Evolutionary conservation across 1,140 invertebrate species (phyloP).

Genomic region (Helicorthomorpha holstii): DNA sequence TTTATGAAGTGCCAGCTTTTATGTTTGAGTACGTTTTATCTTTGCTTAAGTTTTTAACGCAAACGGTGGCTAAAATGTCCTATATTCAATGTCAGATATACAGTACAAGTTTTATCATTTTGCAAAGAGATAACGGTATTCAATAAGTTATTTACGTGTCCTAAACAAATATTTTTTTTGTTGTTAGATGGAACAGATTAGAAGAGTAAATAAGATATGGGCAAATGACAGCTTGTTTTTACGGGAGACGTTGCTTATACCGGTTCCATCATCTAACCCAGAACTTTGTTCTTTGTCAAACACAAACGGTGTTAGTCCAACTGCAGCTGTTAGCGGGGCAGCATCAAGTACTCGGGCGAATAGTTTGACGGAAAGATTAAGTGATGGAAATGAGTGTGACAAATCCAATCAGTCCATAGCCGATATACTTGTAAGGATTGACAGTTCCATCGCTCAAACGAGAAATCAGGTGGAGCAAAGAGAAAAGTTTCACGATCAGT

Average conservation of each 20-base stretch:
- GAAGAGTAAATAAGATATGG: conserved; percentile 68
- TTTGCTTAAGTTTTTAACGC: no score
- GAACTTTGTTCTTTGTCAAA: not conserved
- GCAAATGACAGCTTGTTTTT: conserved; percentile 76
- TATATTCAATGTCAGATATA: not conserved
- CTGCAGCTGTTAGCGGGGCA: not conserved
- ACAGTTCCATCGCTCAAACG: conserved; percentile 64
- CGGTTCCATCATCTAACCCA: conserved; percentile 29
- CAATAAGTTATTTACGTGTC: no score
- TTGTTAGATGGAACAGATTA: conserved; percentile 70
- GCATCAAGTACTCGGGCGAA: no score
- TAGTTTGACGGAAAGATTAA: not conserved
- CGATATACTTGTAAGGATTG: conserved; percentile 71
- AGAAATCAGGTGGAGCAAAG: conserved; percentile 66
- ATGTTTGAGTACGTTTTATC: no score
- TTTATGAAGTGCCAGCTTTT: no score
- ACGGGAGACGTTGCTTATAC: conserved; percentile 60
- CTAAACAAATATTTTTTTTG: conserved; percentile 8
- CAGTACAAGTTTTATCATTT: no score
- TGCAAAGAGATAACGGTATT: no score
- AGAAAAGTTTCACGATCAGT: conserved; percentile 13
- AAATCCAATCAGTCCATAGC: conserved; percentile 49
- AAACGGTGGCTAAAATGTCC: not conserved
- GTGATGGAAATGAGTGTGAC: conserved; percentile 4
- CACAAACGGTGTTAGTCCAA: conserved; percentile 1